Evolutionary conservation across 2,113 vertebrate genomes (phyloP).

Genomic region (Cichladusa arquata): DNA sequence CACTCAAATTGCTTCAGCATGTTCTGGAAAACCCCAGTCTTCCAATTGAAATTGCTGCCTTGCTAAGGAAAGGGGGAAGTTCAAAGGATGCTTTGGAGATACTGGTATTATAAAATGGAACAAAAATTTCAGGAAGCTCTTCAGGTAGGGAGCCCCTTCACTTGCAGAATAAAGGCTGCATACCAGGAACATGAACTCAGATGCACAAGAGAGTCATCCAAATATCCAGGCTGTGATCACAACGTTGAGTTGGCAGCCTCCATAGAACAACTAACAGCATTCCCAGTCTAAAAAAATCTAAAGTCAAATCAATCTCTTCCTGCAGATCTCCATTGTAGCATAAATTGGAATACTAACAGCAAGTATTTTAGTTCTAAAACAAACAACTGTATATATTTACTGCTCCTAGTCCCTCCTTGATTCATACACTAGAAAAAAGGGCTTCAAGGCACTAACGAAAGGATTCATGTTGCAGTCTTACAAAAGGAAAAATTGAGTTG

Average conservation of each 20-base stretch:
- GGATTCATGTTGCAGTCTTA: conserved; percentile 13
- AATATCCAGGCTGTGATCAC: background rate
- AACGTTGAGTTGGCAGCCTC: background rate
- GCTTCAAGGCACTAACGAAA: conserved; percentile 27
- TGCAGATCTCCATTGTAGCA: background rate
- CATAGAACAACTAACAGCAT: background rate
- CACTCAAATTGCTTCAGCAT: background rate
- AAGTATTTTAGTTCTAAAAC: background rate
- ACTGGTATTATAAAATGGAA: background rate
- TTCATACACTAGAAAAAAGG: background rate
- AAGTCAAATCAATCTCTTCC: background rate
- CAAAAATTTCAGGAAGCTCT: background rate
- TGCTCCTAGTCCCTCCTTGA: background rate
- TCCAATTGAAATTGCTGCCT: background rate
- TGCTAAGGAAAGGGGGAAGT: background rate
- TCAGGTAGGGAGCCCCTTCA: background rate
- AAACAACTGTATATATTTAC: conserved; percentile 5
- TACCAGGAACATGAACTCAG: background rate
- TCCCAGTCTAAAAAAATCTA: background rate
- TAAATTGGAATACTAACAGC: background rate
- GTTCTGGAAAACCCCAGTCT: background rate
- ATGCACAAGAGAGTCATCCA: background rate
- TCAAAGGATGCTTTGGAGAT: background rate
- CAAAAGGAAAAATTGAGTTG: conserved; percentile 8
- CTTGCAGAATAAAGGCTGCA: background rate